A percentile compares a stretch with the other conserved stretches of the same genome.
Conservation (phyloP, 2,888 invertebrate genomes). For the Cryptocheilus praepositus region DNA sequence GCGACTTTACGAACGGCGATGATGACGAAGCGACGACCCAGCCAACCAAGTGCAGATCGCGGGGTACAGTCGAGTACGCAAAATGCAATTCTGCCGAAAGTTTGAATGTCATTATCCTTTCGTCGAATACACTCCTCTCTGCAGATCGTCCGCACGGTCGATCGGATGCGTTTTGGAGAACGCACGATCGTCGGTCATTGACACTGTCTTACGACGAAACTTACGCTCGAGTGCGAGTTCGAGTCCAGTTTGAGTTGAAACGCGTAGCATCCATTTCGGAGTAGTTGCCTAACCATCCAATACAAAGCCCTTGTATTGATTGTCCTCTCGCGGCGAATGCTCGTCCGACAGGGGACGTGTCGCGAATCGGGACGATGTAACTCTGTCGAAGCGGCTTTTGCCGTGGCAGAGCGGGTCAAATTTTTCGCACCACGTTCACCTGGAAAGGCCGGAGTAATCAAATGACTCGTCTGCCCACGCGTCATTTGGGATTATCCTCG, state of each 20-base stretch:
- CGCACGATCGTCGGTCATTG: no score
- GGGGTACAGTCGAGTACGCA: constrained; percentile 48
- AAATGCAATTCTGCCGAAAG: not conserved
- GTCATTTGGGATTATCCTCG: no score
- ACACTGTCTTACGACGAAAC: no score
- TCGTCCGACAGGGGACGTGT: constrained; percentile 27
- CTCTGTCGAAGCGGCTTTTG: no score
- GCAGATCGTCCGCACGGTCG: not conserved
- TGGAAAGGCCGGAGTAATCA: no score
- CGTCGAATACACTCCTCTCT: not conserved
- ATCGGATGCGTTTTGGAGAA: not conserved
- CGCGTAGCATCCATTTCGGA: not conserved
- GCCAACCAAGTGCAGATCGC: constrained; percentile 20
- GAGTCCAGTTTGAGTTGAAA: no score
- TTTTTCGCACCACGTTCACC: no score
- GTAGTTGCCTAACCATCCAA: constrained; percentile 21
- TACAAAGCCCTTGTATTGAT: constrained; percentile 32
- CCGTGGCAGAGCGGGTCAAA: no score
- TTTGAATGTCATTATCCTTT: not conserved
- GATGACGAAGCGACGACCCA: not conserved
- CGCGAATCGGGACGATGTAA: not conserved
- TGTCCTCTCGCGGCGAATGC: constrained; percentile 30
- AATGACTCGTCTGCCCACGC: no score
- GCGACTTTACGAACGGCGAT: not conserved
- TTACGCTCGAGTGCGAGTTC: not conserved